phyloP scores from a whole-genome alignment of 1,140 invertebrate genomes.

The Drosophila kepulauana region DNA sequence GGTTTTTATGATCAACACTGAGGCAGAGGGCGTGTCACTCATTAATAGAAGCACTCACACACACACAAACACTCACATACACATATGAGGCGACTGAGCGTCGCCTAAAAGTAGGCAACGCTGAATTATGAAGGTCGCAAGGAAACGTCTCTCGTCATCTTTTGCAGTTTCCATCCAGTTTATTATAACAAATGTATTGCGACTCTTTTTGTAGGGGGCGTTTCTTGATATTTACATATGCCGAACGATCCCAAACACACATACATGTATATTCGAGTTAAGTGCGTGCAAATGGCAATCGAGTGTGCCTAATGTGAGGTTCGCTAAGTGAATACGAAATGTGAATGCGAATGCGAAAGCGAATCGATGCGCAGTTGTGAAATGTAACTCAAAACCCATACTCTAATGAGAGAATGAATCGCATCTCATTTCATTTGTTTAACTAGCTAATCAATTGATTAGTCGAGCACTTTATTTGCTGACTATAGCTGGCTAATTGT shows the following conservation, averaged over 20 bases:
- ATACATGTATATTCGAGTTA: constrained; percentile 16
- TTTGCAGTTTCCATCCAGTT: constrained; percentile 21
- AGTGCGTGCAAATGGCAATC: constrained; percentile 49
- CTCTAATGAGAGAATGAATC: not conserved
- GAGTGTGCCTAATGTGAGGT: constrained; percentile 15
- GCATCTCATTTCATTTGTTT: constrained; percentile 7
- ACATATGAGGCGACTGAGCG: constrained; percentile 13
- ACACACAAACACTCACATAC: too few relatives aligned
- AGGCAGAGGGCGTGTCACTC: constrained; percentile 23
- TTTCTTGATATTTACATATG: constrained; percentile 28
- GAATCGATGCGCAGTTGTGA: constrained; percentile 6
- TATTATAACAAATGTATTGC: constrained; percentile 41
- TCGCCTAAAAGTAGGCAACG: constrained; percentile 11
- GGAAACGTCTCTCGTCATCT: constrained; percentile 13
- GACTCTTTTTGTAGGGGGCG: constrained; percentile 11
- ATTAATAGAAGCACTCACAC: constrained; percentile 41
- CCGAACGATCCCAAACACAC: not conserved
- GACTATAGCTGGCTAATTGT: constrained; percentile 8
- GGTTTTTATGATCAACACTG: constrained; percentile 40
- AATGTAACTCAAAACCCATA: not conserved
- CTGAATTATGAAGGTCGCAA: not conserved
- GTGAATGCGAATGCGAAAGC: constrained; percentile 35
- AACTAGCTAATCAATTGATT: constrained; percentile 13
- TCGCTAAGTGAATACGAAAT: constrained; percentile 34
- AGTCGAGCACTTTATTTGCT: constrained; percentile 4